Base-by-base conservation (phyloP, 1,140 invertebrate species). In the Drosophila triauraria region DNA sequence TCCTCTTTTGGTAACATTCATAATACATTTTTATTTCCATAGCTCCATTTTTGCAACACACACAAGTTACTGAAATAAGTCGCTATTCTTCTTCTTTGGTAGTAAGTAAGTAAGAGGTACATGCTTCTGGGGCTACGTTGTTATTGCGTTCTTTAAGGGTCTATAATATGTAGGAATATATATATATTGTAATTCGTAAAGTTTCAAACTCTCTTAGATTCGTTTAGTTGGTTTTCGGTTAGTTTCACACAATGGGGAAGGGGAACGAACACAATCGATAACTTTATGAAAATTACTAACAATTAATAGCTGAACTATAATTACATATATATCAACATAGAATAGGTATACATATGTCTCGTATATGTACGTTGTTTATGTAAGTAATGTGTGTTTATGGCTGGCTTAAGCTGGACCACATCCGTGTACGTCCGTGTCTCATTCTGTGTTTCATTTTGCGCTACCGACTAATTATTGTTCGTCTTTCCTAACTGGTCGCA, bases 381-480 rank as follows among this genome's bases (percentile, higher is more conserved):
- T 75, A 68, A 83, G 4, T 13, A 51, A n/a, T n/a, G 13, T 86
- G 69, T 83, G 61, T 72, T 69, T 84, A 85, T 84, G 85, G 75
- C 78, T 88, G 78, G 51, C 20, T 20, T 20, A 20, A 20, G 20
- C 20, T 20, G 20, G 20, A 20, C 20, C 0, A 20, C 51, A 62
- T 56, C 20, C 32, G 53, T 23, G 20, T 20, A 20, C 20, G 20
- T 20, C 20, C 20, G 20, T 20, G 20, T 20, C 13, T 23, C n/a
- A n/a, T n/a, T 80, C 63, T 40, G 43, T 54, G 71, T 74, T 79
- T 44, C 25, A 67, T 70, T 79, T 79, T 85, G 81, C 78, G 75
- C 75, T 91, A 91, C 69, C 80, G 76, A 91, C 86, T 91, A 91
- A 91, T 91, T 91, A 91, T 91, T 91, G 86, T 91, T 91, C 86